Evolutionary conservation across 2,888 invertebrate species (phyloP), one percentile per base, ranked within the genome.

Genomic region (Drosophila sordidapex): DNA sequence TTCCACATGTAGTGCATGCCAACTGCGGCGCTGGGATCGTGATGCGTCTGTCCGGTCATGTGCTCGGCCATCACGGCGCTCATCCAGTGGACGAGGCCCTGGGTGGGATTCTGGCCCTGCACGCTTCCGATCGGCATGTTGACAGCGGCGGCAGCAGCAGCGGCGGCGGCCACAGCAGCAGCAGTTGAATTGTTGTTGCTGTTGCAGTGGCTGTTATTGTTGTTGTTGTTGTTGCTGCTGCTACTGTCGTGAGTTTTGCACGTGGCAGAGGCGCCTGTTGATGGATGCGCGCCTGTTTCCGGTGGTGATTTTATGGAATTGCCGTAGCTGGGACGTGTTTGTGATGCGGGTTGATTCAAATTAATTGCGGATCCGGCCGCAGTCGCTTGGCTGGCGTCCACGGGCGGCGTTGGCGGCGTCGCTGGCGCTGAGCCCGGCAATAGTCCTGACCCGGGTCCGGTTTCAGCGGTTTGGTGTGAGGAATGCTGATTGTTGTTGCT

Each of bases 21-120:
- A 65, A 93, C 93, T 31, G 93, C 92, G 35, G 92, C 92, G 18
- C 93, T 90, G 60, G 93, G 93, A 91, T 93, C 93, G 91, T 97
- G 96, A 88, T 97, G 97, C 84, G 96, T 95, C 71, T 96, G 96
- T 0, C 93, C 93, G 93, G 97, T 98, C 96, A 98, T 98, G 93
- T 98, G 98, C 92, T 98, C 98, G 71, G 98, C 98, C 98, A 98
- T 98, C 91, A 98, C 98, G 46, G 93, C 93, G 92, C 98, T 97
- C 97, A 98, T 98, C 98, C 98, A 98, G 94, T 98, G 98, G 92
- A 98, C 98, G 92, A 98, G 95, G 73, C 97, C 97, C 91, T 96
- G 96, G 57, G 96, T 95, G 81, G 95, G 95, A 93, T 95, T 95
- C 93, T 95, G 95, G 90, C 95, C 93, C 89, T 94, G 93, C 63